Conservation (phyloP, 2,113 vertebrate genomes). For the Orientallactaga bullata region DNA sequence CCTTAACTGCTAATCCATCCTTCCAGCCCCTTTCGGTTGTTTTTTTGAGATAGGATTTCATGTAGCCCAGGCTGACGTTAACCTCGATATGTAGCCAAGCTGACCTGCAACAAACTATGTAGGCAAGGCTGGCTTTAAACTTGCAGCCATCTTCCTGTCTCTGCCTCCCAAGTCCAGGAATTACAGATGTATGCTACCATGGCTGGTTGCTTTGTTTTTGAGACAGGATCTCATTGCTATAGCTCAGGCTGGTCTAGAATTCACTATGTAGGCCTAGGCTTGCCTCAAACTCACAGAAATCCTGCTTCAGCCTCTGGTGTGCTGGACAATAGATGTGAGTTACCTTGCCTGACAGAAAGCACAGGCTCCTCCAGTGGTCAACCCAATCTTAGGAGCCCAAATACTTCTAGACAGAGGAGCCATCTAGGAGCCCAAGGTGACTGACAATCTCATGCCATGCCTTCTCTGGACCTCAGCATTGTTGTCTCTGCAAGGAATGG, state of each 20-base stretch:
- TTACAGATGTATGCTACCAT: not conserved
- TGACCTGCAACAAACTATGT: not conserved
- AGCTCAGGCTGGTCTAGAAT: not conserved
- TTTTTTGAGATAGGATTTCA: not conserved
- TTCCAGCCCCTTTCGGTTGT: no score
- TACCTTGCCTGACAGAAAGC: not conserved
- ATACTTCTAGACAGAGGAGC: not conserved
- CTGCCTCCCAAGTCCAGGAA: not conserved
- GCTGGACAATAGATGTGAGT: not conserved
- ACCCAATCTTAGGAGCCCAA: not conserved
- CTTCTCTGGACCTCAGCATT: not conserved
- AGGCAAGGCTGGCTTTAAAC: not conserved
- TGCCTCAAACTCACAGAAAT: not conserved
- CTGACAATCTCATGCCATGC: not conserved
- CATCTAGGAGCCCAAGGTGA: not conserved
- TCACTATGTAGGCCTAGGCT: not conserved
- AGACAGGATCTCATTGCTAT: not conserved
- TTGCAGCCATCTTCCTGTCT: not conserved
- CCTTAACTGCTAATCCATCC: no score
- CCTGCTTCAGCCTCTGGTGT: not conserved
- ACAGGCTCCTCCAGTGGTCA: not conserved
- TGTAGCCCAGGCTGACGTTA: not conserved
- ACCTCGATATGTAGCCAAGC: no score
- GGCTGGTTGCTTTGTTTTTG: not conserved
- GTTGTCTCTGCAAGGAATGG: not conserved